Base-by-base conservation (phyloP, 2,113 vertebrate species). In the Danionella cerebrum region DNA sequence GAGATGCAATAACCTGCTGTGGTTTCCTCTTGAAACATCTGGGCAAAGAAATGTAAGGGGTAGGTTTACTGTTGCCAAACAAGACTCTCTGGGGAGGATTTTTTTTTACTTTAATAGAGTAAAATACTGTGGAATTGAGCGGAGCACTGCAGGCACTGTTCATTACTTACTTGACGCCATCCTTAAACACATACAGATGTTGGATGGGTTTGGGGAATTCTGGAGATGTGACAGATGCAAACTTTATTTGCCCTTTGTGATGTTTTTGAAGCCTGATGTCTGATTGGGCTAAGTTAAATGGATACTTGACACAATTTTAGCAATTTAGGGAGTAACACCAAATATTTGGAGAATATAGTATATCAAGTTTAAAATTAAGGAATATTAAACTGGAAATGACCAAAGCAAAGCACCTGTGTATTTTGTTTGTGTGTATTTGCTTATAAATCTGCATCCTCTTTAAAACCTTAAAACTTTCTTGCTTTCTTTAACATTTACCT, bases 171-270 rank as follows among this genome's bases (percentile, higher is more conserved):
- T 81, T 81, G 86, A 89, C 85, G 86, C 85, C 86, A 77, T 53
- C 70, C 72, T 24, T 85, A 89, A 89, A 85, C 70, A 79, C 72
- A 73, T 80, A 59, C 87, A 88, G 87, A 89, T 87, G 87, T 87
- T 35, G 33, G 27, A 19, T 71, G 39, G 38, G 75, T 65, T 73
- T 62, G 69, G 71, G 42, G 42, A 18, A 67, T 74, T 77, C 63
- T 72, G 71, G 1, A 55, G 52, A 67, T 63, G 60, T 79, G 62
- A 59, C 75, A 57, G 63, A 71, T 10, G 74, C 63, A 77, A 77
- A 80, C 72, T n/a, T n/a, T n/a, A n/a, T n/a, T n/a, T n/a, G n/a
- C n/a, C n/a, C n/a, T n/a, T n/a, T n/a, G n/a, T n/a, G n/a, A n/a
- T n/a, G n/a, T n/a, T n/a, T n/a, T n/a, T n/a, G n/a, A n/a, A n/a